phyloP scores from a whole-genome alignment of 1,140 invertebrate species.

The Asbolus verrucosus region DNA sequence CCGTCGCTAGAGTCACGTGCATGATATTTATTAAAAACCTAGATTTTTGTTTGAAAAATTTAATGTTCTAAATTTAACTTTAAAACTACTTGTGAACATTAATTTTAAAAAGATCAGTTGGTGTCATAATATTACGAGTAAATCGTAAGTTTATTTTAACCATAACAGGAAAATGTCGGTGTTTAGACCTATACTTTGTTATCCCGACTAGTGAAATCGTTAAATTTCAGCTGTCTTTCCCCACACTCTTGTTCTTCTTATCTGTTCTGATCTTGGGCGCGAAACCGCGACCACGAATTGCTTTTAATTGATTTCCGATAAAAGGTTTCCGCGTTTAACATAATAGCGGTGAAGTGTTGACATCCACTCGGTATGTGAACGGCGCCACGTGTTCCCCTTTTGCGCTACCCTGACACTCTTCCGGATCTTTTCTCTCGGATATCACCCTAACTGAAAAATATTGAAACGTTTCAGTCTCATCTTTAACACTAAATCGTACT shows the following conservation, averaged over 20 bases:
- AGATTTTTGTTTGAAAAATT: no score
- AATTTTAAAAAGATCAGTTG: no score
- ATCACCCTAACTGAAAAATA: constrained; percentile 10
- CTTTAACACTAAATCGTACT: constrained; percentile 10
- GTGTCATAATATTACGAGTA: no score
- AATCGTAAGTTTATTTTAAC: no score
- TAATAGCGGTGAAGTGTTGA: constrained; percentile 64
- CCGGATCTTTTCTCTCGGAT: constrained; percentile 1
- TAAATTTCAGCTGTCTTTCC: constrained; percentile 11
- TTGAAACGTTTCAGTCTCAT: constrained; percentile 2
- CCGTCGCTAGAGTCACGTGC: no score
- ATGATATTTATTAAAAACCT: no score
- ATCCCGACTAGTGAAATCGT: no score
- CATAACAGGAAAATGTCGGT: no score
- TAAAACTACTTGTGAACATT: no score
- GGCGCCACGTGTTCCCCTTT: constrained; percentile 48
- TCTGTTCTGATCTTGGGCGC: constrained; percentile 36
- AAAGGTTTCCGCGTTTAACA: constrained; percentile 63
- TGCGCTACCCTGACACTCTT: constrained; percentile 24
- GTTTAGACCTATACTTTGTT: no score
- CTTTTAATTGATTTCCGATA: constrained; percentile 65
- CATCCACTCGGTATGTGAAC: constrained; percentile 60
- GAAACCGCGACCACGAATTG: constrained; percentile 60
- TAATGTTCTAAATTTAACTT: no score
- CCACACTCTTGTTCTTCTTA: constrained; percentile 37